phyloP scores from a whole-genome alignment of 2,888 invertebrate species.

The Orchesella flavescens region DNA sequence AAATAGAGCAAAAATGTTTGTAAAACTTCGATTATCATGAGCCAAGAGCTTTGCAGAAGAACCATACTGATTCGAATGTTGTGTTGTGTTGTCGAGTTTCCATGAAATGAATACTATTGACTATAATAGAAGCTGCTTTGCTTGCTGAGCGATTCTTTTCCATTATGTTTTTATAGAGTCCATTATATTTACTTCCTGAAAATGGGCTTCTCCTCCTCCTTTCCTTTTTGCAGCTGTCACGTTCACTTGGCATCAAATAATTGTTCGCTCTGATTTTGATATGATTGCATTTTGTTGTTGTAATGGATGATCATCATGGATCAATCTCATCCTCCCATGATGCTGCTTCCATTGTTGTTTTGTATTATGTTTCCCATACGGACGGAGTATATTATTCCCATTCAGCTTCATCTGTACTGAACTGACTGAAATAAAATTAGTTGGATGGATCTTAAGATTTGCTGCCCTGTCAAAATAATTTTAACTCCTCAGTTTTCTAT shows the following conservation, averaged over 20 bases:
- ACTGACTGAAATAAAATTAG: neutral
- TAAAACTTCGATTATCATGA: slow-evolving; percentile 53
- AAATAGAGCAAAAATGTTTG: slow-evolving; percentile 57
- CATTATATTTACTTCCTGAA: slow-evolving; percentile 22
- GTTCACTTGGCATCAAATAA: slow-evolving; percentile 62
- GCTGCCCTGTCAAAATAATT: neutral
- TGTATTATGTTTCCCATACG: slow-evolving; percentile 14
- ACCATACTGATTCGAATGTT: no score
- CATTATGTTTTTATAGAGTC: neutral
- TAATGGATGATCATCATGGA: slow-evolving; percentile 60
- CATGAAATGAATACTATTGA: neutral
- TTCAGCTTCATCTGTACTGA: neutral
- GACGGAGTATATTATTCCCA: neutral
- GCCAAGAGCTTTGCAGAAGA: slow-evolving; percentile 40
- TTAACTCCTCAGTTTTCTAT: neutral
- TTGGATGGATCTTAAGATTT: slow-evolving; percentile 3
- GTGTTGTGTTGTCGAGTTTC: neutral
- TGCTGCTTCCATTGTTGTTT: slow-evolving; percentile 48
- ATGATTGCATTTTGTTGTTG: slow-evolving; percentile 53
- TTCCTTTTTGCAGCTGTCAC: slow-evolving; percentile 59
- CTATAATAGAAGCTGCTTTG: no score
- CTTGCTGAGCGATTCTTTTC: neutral
- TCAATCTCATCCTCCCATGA: slow-evolving; percentile 54
- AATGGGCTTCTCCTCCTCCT: slow-evolving; percentile 22
- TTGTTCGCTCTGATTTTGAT: slow-evolving; percentile 51